Evolutionary conservation across 2,113 vertebrate genomes (phyloP).

Genomic region (Platysteira castanea): DNA sequence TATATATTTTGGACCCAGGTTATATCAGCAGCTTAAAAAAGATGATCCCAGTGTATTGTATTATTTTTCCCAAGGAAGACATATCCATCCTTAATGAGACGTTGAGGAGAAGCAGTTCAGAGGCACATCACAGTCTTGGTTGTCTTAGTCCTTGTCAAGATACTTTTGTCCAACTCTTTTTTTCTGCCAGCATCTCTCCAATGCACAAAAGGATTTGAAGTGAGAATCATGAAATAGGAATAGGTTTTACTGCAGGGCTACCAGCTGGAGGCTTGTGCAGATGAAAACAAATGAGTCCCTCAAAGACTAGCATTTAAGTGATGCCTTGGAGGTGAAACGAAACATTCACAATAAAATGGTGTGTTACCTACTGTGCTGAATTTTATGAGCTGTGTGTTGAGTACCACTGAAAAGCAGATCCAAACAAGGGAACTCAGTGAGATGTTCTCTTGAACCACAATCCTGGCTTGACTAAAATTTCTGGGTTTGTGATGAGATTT

Average conservation of each 20-base stretch:
- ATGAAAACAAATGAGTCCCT: background rate
- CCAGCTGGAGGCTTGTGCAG: background rate
- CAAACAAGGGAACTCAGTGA: background rate
- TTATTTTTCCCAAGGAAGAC: background rate
- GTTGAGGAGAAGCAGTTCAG: background rate
- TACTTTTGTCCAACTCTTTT: background rate
- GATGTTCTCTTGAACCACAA: background rate
- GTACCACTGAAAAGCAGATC: background rate
- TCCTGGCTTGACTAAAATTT: background rate
- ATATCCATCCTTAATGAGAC: background rate
- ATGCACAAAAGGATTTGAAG: conserved; percentile 7
- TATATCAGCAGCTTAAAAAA: background rate
- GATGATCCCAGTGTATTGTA: background rate
- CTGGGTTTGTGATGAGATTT: background rate
- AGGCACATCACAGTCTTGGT: background rate
- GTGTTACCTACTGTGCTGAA: background rate
- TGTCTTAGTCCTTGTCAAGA: background rate
- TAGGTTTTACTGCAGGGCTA: conserved; percentile 15
- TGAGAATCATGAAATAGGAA: background rate
- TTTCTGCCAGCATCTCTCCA: background rate
- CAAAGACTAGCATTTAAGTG: background rate
- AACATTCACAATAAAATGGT: background rate
- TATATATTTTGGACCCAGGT: background rate
- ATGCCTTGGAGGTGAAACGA: conserved; percentile 13
- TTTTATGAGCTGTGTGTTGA: background rate